These are phyloP conservation scores for Hyposoter didymator DNA, from an alignment of 2,888 invertebrate genomes.

Conservation along the genomic window DNA sequence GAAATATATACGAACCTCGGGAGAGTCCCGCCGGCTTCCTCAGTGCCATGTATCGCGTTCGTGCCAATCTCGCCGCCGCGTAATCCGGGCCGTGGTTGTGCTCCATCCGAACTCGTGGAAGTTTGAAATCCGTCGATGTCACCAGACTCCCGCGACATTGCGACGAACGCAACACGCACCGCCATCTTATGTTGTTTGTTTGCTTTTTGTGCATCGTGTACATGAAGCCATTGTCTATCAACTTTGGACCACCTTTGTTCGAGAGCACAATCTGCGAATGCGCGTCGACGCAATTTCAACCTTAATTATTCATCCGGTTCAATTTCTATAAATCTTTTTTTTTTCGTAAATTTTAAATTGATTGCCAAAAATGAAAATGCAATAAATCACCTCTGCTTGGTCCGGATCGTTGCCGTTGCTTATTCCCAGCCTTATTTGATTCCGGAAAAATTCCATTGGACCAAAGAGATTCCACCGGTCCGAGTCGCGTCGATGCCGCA, in stretches of 20 bases:
- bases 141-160: constrained; percentile 84
- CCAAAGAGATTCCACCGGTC: background rate
- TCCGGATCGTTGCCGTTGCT: constrained; percentile 16
- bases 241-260: constrained; percentile 85
- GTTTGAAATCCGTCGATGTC: constrained; percentile 82
- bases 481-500: background rate
- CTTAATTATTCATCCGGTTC: no score
- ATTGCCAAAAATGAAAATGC: background rate
- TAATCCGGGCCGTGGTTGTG: constrained; percentile 84
- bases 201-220: constrained; percentile 85
- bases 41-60: constrained; percentile 78
- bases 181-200: constrained; percentile 84
- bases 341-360: background rate
- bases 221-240: constrained; percentile 84
- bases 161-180: constrained; percentile 84
- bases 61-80: constrained; percentile 82
- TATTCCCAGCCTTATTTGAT: constrained; percentile 22
- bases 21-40: constrained; percentile 72
- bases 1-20: no score
- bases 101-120: constrained; percentile 82
- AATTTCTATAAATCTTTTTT: no score
- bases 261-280: constrained; percentile 81
- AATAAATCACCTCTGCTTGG: constrained; percentile 47
- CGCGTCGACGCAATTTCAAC: background rate
- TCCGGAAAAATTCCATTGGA: constrained; percentile 46